Evolutionary conservation across 2,797 vertebrate species (phyloP), one percentile per base, ranked within the genome.

Genomic region (Gobio occitaniae): DNA sequence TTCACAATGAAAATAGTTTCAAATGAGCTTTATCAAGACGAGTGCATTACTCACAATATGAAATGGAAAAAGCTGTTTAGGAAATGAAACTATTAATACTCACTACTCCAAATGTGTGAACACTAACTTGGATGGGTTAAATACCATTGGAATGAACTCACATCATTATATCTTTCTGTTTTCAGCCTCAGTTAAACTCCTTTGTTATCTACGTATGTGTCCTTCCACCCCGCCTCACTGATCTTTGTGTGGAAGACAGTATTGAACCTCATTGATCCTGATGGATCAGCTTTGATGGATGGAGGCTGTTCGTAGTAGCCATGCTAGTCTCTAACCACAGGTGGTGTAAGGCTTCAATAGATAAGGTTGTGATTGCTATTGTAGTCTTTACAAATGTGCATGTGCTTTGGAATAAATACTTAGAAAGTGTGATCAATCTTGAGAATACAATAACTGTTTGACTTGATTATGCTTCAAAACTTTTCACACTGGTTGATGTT

Each of bases 211-310:
- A 15, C 7, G 3, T 36, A 3, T 48, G 41, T 84, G 75, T 84
- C 83, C 65, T 84, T 79, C 68, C 38, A 61, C 13, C 32, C 21
- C 9, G 10, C 63, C 38, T 41, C 66, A 52, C 21, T 85, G 69
- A 50, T 85, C 68, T 47, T 44, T 82, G 19, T 63, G 41, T 63
- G 11, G 29, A 84, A 54, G 65, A 78, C 38, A 47, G 3, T 66
- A 85, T 85, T 65, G 84, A 80, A 63, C 47, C 25, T 13, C 41
- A 85, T 85, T 74, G 84, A 85, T 80, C 47, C 44, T 41, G 44
- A 74, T 72, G 54, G 50, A 85, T 79, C 66, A 29, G 77, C 29
- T 71, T 52, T 85, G 77, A 85, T 85, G 32, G 32, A 85, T 85
- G 29, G 21, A 63, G 56, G 21, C 56, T 12, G 44, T 72, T 80